Evolutionary conservation across 2,113 vertebrate species (phyloP).

Genomic region (Cygnus buccinator): DNA sequence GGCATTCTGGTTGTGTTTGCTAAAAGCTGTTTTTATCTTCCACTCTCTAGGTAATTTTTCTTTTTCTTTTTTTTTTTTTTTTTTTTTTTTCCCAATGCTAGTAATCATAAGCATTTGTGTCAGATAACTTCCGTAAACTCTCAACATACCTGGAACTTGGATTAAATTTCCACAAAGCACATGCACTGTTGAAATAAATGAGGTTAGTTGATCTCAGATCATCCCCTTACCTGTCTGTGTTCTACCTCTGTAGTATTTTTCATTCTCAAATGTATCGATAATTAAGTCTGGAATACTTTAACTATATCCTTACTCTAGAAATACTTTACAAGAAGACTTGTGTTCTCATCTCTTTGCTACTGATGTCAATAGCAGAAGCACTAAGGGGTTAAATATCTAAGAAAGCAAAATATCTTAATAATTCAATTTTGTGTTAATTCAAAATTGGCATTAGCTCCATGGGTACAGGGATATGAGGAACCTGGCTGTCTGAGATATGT

Average conservation of each 20-base stretch:
- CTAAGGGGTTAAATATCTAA: not conserved
- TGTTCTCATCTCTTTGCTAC: not conserved
- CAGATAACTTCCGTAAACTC: not conserved
- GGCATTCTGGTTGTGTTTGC: not conserved
- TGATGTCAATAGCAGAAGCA: not conserved
- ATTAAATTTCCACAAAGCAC: not conserved
- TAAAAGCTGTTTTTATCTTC: not conserved
- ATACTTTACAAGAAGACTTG: not conserved
- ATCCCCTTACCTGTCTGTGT: not conserved
- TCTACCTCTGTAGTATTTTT: not conserved
- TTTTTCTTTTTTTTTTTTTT: not conserved
- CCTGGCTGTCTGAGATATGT: not conserved
- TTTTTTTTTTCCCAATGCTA: not conserved
- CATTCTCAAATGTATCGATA: not conserved
- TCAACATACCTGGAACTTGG: not conserved
- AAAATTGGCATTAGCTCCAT: not conserved
- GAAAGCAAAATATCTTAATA: not conserved
- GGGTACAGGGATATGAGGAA: not conserved
- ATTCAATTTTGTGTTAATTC: not conserved
- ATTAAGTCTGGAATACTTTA: not conserved
- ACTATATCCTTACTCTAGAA: not conserved
- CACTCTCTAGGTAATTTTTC: not conserved
- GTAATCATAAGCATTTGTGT: accelerated
- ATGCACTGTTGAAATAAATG: not conserved
- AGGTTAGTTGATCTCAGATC: not conserved